Conservation (phyloP, 2,113 vertebrate genomes). For the Corythornis vintsioides region DNA sequence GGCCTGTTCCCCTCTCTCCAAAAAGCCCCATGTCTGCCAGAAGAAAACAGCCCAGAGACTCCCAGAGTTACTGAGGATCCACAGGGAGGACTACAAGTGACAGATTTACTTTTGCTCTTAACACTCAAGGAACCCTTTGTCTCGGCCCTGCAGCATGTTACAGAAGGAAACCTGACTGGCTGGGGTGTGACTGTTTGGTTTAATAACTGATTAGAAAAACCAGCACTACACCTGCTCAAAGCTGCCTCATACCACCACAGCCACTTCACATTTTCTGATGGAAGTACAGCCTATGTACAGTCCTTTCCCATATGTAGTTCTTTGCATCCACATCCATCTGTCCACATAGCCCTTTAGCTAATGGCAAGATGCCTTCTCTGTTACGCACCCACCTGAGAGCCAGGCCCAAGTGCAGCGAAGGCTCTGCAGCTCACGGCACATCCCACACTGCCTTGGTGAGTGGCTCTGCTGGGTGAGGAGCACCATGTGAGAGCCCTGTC, state of each 20-base stretch:
- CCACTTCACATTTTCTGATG: background rate
- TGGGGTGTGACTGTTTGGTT: background rate
- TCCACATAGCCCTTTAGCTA: background rate
- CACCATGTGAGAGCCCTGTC: fast-evolving
- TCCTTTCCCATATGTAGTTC: background rate
- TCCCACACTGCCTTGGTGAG: background rate
- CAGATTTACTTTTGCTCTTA: background rate
- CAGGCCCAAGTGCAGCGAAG: background rate
- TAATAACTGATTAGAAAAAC: background rate
- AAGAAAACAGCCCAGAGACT: background rate
- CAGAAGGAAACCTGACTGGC: background rate
- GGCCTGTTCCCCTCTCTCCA: background rate
- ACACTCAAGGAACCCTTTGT: background rate
- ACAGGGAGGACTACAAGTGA: background rate
- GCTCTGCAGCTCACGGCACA: background rate
- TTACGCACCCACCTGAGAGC: background rate
- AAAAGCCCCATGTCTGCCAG: background rate
- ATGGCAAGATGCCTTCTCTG: background rate
- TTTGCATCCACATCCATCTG: background rate
- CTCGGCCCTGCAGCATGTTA: background rate
- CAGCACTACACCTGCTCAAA: background rate
- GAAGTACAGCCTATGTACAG: background rate
- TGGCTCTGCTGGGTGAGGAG: background rate
- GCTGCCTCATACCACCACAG: background rate
- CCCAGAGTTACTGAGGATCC: background rate